phyloP scores from a whole-genome alignment of 2,888 invertebrate genomes.

The Adelphocoris suturalis region DNA sequence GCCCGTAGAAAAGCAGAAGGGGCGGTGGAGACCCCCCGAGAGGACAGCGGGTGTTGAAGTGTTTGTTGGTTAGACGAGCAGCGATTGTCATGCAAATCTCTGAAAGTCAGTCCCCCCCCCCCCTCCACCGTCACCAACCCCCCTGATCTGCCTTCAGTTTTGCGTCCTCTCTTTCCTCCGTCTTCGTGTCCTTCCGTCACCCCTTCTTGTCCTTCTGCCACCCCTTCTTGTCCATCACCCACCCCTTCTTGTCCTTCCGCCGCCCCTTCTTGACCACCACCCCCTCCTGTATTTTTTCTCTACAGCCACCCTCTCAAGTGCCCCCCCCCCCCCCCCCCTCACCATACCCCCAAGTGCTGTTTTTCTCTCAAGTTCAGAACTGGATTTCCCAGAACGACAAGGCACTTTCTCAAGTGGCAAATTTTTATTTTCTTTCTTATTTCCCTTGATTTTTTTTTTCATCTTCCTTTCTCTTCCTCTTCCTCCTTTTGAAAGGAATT shows the following conservation, averaged over 20 bases:
- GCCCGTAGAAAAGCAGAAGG: background rate
- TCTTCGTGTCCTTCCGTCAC: too few species aligned
- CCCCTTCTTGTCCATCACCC: background rate
- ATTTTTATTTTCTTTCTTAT: constrained; percentile 26
- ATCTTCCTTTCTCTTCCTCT: background rate
- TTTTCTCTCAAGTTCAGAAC: constrained; percentile 1
- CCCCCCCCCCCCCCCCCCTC: background rate
- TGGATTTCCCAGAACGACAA: background rate
- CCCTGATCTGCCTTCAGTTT: background rate
- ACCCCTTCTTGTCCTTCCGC: background rate
- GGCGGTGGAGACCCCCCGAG: background rate
- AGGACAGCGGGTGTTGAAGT: constrained; percentile 40
- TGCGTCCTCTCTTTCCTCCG: background rate
- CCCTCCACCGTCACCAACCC: background rate
- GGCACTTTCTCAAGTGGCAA: constrained; percentile 32
- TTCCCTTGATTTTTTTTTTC: background rate
- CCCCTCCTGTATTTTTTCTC: too few species aligned
- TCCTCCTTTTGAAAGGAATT: background rate
- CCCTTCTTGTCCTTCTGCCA: background rate
- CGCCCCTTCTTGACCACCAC: background rate
- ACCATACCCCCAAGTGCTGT: background rate
- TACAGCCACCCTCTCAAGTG: background rate
- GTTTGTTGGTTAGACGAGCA: constrained; percentile 62
- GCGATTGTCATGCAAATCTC: constrained; percentile 62
- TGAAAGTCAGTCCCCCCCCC: constrained; percentile 43